Evolutionary conservation across 2,888 invertebrate species (phyloP), one percentile per base, ranked within the genome.

Genomic region (Catocala fraxini): DNA sequence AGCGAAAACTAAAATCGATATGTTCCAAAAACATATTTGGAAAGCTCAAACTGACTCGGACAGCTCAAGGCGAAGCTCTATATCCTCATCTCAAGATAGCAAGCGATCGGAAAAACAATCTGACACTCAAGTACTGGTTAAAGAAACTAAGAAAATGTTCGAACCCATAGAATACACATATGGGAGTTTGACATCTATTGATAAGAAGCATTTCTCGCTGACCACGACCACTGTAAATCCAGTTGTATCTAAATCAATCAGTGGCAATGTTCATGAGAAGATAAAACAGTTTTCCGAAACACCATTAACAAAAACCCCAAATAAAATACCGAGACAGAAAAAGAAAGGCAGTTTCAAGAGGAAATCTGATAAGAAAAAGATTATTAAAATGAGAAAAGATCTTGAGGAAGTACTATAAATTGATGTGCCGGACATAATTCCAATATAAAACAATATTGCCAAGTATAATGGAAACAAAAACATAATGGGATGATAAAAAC

Each of bases 21-120:
- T 94, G 88, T 94, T 94, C 59, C 94, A 94, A 85, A 93, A 91
- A 70, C 91, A 93, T 61, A 92, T 94, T 65, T 83, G 81, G 63
- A 90, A 90, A 73, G 82, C 86, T 1, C 90, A 94, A 70, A 83
- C 92, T 0, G 92, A 93, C 67, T 90, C 92, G 0, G 91, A 94
- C 51, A 92, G 91, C 70, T 91, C 91, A 13, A 71, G 87, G 61
- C 73, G 89, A 49, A 90, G 89, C 66, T 94, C 94, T 0, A 59
- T 90, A 11, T 84, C 88, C 0, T 92, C 91, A 1, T 87, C 89
- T 0, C 84, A 88, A 68, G 87, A 85, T 5, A 87, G 82, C 64
- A 87, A 83, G 67, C 72, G 64, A 59, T 84, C 83, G 34, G 77
- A 79, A 7, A 81, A 76, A 47, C 56, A 59, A 64, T 68, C 75